phyloP scores from a whole-genome alignment of 64 coral and sea anemone species.

The Hydrozoanthus tunicans region DNA sequence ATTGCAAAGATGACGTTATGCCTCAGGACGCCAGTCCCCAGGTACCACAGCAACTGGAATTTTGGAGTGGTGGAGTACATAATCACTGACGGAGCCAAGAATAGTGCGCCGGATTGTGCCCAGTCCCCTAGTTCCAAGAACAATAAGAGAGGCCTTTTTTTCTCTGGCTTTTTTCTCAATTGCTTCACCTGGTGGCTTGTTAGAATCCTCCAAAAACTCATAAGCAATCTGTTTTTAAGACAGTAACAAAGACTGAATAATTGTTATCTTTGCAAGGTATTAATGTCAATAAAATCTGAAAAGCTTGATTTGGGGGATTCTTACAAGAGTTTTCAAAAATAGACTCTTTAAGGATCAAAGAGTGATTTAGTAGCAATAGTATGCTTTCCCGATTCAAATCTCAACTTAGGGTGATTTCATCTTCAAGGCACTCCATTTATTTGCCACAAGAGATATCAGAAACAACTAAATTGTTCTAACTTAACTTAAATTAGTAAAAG shows the following conservation, averaged over 20 bases:
- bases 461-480: too few relatives aligned
- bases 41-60: constrained; percentile 38
- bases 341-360: too few relatives aligned
- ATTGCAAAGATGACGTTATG: background rate
- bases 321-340: too few relatives aligned
- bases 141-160: constrained; percentile 10
- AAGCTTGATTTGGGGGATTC: too few relatives aligned
- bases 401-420: too few relatives aligned
- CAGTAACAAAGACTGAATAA: background rate
- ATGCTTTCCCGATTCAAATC: too few relatives aligned
- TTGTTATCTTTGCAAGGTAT: background rate
- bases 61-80: constrained; percentile 20
- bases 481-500: too few relatives aligned
- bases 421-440: too few relatives aligned
- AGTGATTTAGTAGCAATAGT: too few relatives aligned
- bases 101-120: background rate
- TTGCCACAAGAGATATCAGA: too few relatives aligned
- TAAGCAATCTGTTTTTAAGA: constrained; percentile 26
- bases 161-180: background rate
- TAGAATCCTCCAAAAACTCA: constrained; percentile 8
- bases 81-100: constrained; percentile 47
- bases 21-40: background rate
- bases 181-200: background rate
- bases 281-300: too few relatives aligned
- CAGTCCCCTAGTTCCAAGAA: constrained; percentile 35